Base-by-base conservation (phyloP, 2,888 invertebrate genomes). In the Auanema sp. region DNA sequence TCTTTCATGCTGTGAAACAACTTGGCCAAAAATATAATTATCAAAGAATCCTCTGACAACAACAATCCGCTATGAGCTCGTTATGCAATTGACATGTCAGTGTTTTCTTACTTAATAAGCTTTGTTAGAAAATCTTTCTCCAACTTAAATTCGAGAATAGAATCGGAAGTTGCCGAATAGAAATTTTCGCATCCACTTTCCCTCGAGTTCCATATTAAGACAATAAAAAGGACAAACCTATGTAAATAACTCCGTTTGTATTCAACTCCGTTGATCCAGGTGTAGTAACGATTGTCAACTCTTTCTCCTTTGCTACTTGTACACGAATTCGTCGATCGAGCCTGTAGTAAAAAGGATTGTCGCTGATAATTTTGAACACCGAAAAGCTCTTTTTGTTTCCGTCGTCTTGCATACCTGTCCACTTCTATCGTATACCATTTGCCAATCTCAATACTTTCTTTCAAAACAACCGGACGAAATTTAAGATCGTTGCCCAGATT, bases 231-330 rank as follows among this genome's bases (percentile, higher is more conserved):
- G 33, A 47, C 47, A 21, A 47, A 69, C 72, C 76, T 1, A 76
- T 16, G 60, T 68, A 74, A 5, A 70, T 60, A 10, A 74, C 51
- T 65, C 76, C 76, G 58, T 76, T 71, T 0, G 74, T 67, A 57
- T 74, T 66, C 25, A 76, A 59, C 50, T 64, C 60, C 21, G 56
- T 65, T 50, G 72, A 66, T 49, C 74, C 76, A 1, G 74, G 71
- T 12, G 74, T 68, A 3, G 76, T 65, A 3, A 76, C 66, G 23
- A 72, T 62, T 14, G 68, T 58, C 40, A 74, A 60, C 12, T 69
- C 64, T 44, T 66, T 63, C 59, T 62, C 64, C 16, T 66, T 69
- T 50, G 74, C 72, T 16, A 71, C 58, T 52, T 60, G 60, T 21
- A 76, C 33, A 21, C 66, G 65, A 51, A 66, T 68, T 57, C 66